Base-by-base conservation (phyloP, 2,888 invertebrate genomes). In the Protonemura montana region DNA sequence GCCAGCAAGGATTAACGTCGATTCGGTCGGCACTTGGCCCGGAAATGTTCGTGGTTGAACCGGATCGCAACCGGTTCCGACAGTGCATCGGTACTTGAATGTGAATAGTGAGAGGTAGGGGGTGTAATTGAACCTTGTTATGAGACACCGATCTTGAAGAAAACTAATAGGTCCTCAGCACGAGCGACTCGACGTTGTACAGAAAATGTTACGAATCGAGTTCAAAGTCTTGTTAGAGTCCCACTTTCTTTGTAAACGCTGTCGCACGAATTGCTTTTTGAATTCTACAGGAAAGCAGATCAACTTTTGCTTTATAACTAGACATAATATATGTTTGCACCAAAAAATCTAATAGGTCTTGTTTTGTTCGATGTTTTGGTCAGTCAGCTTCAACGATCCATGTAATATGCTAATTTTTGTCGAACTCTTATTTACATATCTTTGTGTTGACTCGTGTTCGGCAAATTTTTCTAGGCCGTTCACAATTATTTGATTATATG, bases 401-500 rank as follows among this genome's bases (percentile, higher is more conserved):
- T 78, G 78, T 78, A 7, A 78, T 78, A 78, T 78, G 78, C 28
- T 27, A 78, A 78, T 78, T 26, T 78, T 26, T 6, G 27, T 78
- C 27, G 28, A 27, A 78, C 59, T 59, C 59, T 59, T 78, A 27
- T 78, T 78, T 78, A 78, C 78, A 78, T 78, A 78, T 13, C 10
- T 28, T 78, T 28, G 26, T 59, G 27, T 78, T 78, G 78, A 78
- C 78, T 78, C 78, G 27, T n/a, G 26, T 26, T 27, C 16, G 28
- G 26, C 28, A 78, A 10, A 27, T 78, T 59, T n/a, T 59, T 59
- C 59, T 59, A 59, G 59, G 59, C 59, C 59, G 10, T 28, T 27
- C 26, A 25, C 78, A 78, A 78, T 78, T 78, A 28, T 78, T 78
- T 78, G 78, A 78, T 78, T 25, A 78, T 78, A 78, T 26, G 78